These are phyloP conservation scores for Pseudomugil gertrudae DNA, from an alignment of 2,797 vertebrate species.

Conservation along the genomic window DNA sequence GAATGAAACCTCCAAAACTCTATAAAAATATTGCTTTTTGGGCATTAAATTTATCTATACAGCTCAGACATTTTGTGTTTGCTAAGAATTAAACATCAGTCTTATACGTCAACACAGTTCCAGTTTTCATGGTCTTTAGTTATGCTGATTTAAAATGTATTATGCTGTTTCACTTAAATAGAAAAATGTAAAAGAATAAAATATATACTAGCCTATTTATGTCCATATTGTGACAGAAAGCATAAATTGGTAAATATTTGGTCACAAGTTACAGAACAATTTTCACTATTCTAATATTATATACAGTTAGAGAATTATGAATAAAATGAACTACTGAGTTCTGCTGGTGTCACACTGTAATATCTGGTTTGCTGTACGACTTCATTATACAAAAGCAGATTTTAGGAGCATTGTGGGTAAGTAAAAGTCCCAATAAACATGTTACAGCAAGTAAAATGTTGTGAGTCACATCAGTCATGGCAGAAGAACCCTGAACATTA, in stretches of 20 bases:
- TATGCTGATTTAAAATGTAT: conserved; percentile 44
- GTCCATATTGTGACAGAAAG: not conserved
- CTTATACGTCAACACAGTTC: conserved; percentile 14
- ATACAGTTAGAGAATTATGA: not conserved
- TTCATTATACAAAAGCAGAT: conserved; percentile 12
- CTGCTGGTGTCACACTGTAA: not conserved
- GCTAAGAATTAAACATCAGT: not conserved
- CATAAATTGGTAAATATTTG: conserved; percentile 2
- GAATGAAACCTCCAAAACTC: not conserved
- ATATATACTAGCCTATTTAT: too few relatives aligned
- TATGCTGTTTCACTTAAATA: conserved; percentile 14
- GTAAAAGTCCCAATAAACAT: conserved; percentile 28
- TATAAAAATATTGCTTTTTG: not conserved
- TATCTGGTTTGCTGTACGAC: conserved; percentile 16
- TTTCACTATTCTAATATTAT: not conserved
- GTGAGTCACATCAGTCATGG: conserved; percentile 20
- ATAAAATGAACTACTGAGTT: conserved; percentile 6
- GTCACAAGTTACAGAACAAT: not conserved
- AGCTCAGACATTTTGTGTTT: not conserved
- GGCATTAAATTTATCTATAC: not conserved
- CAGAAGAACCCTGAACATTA: conserved; percentile 20
- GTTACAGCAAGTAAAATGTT: conserved; percentile 24
- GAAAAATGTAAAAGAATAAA: too few relatives aligned
- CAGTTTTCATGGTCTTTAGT: conserved; percentile 31
- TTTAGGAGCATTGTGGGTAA: conserved; percentile 19